Conservation (phyloP, 2,888 invertebrate genomes). For the Eilema caniola region DNA sequence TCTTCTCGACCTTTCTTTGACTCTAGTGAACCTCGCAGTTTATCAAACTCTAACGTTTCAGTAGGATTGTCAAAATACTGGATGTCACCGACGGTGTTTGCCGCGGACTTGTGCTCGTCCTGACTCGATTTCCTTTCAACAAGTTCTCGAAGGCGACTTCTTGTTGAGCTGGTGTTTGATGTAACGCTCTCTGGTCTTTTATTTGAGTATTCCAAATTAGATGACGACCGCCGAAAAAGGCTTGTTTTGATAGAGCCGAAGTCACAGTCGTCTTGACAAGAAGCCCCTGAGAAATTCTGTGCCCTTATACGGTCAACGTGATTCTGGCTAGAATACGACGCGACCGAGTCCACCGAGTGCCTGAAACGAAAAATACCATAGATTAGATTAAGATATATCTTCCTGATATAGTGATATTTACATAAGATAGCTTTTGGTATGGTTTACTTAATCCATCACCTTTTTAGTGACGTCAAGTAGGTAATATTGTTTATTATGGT, state of each 20-base stretch:
- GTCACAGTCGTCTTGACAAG: conserved; percentile 85
- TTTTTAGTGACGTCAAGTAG: conserved; percentile 56
- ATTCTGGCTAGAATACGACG: conserved; percentile 87
- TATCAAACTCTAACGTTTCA: conserved; percentile 83
- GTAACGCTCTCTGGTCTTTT: conserved; percentile 83
- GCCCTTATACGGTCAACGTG: conserved; percentile 87
- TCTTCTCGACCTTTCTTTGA: conserved; percentile 78
- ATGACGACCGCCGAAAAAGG: conserved; percentile 82
- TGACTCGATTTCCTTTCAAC: conserved; percentile 85
- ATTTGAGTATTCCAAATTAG: conserved; percentile 78
- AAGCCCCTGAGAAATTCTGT: conserved; percentile 86
- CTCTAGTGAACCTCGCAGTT: conserved; percentile 76
- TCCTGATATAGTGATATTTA: conserved; percentile 76
- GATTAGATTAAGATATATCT: conserved; percentile 76
- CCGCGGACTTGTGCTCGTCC: conserved; percentile 82
- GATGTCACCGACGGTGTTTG: conserved; percentile 82
- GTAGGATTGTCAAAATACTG: conserved; percentile 85
- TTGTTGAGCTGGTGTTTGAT: conserved; percentile 83
- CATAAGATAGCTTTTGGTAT: conserved; percentile 67
- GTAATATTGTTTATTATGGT: conserved; percentile 58
- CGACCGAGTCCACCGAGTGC: conserved; percentile 87
- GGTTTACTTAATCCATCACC: conserved; percentile 65
- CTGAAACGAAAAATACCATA: conserved; percentile 77
- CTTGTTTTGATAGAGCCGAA: conserved; percentile 84
- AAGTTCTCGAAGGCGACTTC: conserved; percentile 85